phyloP scores from a whole-genome alignment of 1,140 invertebrate species.

The Drosophila azteca region DNA sequence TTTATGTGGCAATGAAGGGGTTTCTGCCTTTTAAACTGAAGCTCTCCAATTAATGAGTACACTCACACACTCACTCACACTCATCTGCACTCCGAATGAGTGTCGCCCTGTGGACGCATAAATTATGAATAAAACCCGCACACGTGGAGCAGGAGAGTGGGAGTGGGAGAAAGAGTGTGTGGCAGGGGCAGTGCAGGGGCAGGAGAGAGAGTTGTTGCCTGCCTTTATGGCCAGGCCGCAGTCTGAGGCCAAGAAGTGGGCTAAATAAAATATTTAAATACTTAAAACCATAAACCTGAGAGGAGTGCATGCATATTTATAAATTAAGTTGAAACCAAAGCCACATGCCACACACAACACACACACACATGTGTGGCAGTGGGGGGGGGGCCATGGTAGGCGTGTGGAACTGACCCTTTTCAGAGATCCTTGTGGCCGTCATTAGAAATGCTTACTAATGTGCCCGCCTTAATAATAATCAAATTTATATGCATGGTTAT shows the following conservation, averaged over 20 bases:
- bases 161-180: neutral
- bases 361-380: slow-evolving; percentile 13
- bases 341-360: too few relatives aligned
- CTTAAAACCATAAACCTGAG: slow-evolving; percentile 71
- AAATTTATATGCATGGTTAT: slow-evolving; percentile 84
- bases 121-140: slow-evolving; percentile 71
- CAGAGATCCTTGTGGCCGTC: slow-evolving; percentile 31
- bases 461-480: slow-evolving; percentile 83
- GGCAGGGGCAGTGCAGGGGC: too few relatives aligned
- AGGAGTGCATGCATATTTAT: slow-evolving; percentile 59
- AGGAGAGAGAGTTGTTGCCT: neutral
- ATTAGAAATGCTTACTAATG: slow-evolving; percentile 83
- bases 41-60: slow-evolving; percentile 31
- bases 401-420: slow-evolving; percentile 42
- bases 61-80: slow-evolving; percentile 20
- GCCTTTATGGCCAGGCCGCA: slow-evolving; percentile 27
- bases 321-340: slow-evolving; percentile 61
- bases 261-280: slow-evolving; percentile 82
- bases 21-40: too few relatives aligned
- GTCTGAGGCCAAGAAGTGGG: slow-evolving; percentile 66
- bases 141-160: slow-evolving; percentile 11
- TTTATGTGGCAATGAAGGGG: too few relatives aligned
- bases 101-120: slow-evolving; percentile 66
- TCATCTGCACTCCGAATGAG: slow-evolving; percentile 7
- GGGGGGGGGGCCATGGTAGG: slow-evolving; percentile 1